Conservation (phyloP, 2,113 vertebrate genomes). For the Brachyhypopomus gauderio region DNA sequence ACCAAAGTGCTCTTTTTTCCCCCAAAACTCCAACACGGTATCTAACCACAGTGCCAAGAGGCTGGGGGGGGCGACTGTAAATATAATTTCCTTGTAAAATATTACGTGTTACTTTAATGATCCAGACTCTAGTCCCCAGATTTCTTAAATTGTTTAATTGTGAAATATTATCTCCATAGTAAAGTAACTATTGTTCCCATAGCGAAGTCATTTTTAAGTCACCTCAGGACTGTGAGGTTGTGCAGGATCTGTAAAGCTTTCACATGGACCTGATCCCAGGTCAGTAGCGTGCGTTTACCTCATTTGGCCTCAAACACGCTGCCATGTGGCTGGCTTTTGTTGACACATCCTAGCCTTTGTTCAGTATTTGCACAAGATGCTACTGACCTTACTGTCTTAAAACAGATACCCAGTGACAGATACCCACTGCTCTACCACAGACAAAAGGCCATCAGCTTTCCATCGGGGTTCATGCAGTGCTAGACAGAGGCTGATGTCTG, state of each 20-base stretch:
- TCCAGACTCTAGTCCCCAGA: too few species aligned
- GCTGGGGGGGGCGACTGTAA: too few species aligned
- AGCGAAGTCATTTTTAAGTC: not conserved
- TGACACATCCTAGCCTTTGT: slow-evolving; percentile 45
- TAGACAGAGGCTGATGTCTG: slow-evolving; percentile 45
- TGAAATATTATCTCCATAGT: not conserved
- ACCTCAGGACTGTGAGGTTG: slow-evolving; percentile 6
- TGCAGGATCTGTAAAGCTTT: slow-evolving; percentile 33
- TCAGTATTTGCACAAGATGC: slow-evolving; percentile 35
- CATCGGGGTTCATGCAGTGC: slow-evolving; percentile 24
- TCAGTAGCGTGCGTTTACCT: slow-evolving; percentile 41
- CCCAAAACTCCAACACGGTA: too few species aligned
- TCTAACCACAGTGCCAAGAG: too few species aligned
- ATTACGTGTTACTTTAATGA: too few species aligned
- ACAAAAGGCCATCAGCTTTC: slow-evolving; percentile 47
- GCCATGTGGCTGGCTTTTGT: slow-evolving; percentile 55
- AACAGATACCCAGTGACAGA: slow-evolving; percentile 39
- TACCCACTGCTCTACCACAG: slow-evolving; percentile 38
- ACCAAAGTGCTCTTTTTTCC: too few species aligned
- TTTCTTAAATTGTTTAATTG: too few species aligned
- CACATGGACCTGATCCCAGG: slow-evolving; percentile 28
- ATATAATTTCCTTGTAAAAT: too few species aligned
- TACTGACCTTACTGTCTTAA: not conserved
- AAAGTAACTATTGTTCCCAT: slow-evolving; percentile 2
- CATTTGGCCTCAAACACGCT: slow-evolving; percentile 49